A percentile compares a stretch with the other conserved stretches of the same genome.
These are phyloP conservation scores for Quadroppia sp. DNA, from an alignment of 2,888 invertebrate genomes.

Conservation along the genomic window DNA sequence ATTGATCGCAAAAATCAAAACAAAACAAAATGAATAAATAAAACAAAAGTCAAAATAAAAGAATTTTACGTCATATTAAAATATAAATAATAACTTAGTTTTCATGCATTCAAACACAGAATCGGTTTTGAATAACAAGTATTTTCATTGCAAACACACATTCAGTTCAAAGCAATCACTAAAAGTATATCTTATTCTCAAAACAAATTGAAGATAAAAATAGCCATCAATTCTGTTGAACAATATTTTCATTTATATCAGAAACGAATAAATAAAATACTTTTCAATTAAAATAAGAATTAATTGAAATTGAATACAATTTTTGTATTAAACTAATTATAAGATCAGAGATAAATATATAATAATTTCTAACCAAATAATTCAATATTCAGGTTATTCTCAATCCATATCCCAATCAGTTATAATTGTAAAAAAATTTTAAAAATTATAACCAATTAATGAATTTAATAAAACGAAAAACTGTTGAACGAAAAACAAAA, in stretches of 20 bases:
- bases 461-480: background rate
- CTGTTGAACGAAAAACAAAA: background rate
- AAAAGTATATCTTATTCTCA: too few relatives aligned
- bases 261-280: too few relatives aligned
- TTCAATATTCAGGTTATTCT: background rate
- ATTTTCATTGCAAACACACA: background rate
- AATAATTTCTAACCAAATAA: background rate
- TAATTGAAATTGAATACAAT: background rate
- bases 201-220: too few relatives aligned
- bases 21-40: background rate
- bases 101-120: background rate
- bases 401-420: background rate
- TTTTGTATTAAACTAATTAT: background rate
- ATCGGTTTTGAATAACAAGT: background rate
- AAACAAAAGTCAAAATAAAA: background rate
- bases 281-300: background rate
- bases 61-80: background rate
- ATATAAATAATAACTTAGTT: background rate
- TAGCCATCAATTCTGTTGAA: too few relatives aligned
- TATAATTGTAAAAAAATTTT: background rate
- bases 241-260: too few relatives aligned
- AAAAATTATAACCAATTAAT: too few relatives aligned
- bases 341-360: background rate
- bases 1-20: background rate
- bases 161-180: too few relatives aligned